These are phyloP conservation scores for Dolichomitus sp. DNA, from an alignment of 2,888 invertebrate species.

Conservation along the genomic window DNA sequence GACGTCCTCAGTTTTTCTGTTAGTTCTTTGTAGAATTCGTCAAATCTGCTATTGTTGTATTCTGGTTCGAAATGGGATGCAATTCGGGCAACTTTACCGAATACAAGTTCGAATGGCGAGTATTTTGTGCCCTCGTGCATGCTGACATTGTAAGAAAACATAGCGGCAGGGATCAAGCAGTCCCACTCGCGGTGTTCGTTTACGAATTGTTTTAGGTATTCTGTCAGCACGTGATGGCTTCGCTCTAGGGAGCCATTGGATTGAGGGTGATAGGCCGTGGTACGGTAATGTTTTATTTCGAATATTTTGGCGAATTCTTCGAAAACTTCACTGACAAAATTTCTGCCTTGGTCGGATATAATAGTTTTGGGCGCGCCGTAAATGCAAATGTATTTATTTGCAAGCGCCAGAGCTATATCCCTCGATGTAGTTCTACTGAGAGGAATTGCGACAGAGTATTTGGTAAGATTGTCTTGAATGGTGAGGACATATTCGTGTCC, in stretches of 20 bases:
- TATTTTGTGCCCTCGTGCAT: too few relatives aligned
- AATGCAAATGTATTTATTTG: not conserved
- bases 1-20: too few relatives aligned
- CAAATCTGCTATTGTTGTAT: too few relatives aligned
- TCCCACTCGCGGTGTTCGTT: not conserved
- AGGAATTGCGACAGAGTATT: not conserved
- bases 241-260: not conserved
- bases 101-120: too few relatives aligned
- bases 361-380: not conserved
- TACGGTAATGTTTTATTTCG: constrained; percentile 3
- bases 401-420: not conserved
- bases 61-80: too few relatives aligned
- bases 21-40: too few relatives aligned
- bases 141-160: not conserved
- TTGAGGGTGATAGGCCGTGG: not conserved
- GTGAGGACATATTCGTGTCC: constrained; percentile 2
- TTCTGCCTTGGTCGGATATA: not conserved
- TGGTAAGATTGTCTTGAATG: not conserved
- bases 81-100: too few relatives aligned
- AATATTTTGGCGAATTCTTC: not conserved
- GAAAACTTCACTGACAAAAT: not conserved
- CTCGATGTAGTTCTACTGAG: not conserved
- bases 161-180: not conserved
- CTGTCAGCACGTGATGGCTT: not conserved
- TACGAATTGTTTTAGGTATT: not conserved